Conservation (phyloP, 2,797 vertebrate genomes). For the Platalea minor region DNA sequence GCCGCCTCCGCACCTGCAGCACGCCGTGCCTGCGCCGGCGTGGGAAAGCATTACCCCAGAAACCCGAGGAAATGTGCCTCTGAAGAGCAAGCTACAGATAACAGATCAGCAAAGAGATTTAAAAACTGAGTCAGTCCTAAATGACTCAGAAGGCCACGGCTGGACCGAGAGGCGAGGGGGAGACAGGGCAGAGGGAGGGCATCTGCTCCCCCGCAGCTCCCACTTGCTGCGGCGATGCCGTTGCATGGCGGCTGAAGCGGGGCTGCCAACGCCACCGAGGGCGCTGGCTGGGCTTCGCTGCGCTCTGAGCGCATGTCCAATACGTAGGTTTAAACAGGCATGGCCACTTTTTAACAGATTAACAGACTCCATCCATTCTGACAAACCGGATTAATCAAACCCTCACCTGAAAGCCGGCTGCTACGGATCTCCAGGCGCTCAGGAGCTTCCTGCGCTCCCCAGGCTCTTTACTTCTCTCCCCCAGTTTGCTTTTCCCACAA, state of each 20-base stretch:
- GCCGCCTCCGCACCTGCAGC: not conserved
- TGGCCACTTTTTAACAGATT: not conserved
- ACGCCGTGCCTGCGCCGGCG: rapidly evolving
- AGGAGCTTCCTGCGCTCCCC: not conserved
- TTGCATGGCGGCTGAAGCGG: not conserved
- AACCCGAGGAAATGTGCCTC: not conserved
- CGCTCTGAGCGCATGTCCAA: rapidly evolving
- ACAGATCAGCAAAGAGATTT: not conserved
- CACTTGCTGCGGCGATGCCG: not conserved
- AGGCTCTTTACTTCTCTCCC: not conserved
- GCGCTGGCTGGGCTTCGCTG: not conserved
- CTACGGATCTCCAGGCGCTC: not conserved
- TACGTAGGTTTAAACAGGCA: not conserved
- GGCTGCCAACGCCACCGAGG: not conserved
- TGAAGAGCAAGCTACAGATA: not conserved
- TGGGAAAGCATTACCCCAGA: not conserved
- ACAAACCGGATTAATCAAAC: not conserved
- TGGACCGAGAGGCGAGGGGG: not conserved
- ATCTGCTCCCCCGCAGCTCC: not conserved
- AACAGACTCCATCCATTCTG: not conserved
- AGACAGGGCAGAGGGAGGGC: not conserved
- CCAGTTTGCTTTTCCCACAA: not conserved
- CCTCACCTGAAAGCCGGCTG: not conserved
- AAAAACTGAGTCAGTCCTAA: not conserved
- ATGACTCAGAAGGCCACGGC: not conserved